Evolutionary conservation across 2,797 vertebrate species (phyloP).

Genomic region (Columba guinea): DNA sequence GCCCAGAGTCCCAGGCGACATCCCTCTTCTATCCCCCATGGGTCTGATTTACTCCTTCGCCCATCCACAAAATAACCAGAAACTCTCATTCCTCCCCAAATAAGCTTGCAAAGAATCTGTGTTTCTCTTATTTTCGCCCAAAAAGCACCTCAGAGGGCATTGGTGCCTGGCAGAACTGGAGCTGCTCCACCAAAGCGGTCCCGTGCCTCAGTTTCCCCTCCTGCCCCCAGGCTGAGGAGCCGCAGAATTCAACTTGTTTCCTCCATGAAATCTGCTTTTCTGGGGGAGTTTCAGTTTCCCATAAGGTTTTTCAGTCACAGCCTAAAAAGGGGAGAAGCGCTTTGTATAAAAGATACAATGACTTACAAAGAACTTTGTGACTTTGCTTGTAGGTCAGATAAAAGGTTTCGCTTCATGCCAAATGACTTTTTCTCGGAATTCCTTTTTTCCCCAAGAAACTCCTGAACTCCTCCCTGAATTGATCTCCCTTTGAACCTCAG

Average conservation of each 20-base stretch:
- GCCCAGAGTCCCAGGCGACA: fast-evolving
- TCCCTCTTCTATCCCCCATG: background rate
- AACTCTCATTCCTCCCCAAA: background rate
- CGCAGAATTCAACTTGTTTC: background rate
- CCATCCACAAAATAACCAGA: background rate
- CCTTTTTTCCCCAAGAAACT: background rate
- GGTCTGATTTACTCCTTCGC: background rate
- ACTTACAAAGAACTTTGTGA: background rate
- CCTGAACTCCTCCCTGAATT: background rate
- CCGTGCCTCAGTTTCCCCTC: background rate
- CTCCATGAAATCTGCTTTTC: background rate
- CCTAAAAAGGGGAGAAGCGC: background rate
- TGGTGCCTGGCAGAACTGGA: background rate
- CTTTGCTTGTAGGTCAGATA: background rate
- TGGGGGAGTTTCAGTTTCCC: background rate
- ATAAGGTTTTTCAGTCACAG: background rate
- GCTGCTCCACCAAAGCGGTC: background rate
- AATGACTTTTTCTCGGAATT: background rate
- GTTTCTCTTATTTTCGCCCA: background rate
- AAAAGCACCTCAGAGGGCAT: background rate
- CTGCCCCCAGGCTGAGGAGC: background rate
- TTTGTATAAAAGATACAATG: fast-evolving
- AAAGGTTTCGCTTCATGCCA: background rate
- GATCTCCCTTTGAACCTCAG: fast-evolving
- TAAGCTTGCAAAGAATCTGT: background rate